Evolutionary conservation across 1,140 invertebrate species (phyloP).

Genomic region (Scaptomyza montana): DNA sequence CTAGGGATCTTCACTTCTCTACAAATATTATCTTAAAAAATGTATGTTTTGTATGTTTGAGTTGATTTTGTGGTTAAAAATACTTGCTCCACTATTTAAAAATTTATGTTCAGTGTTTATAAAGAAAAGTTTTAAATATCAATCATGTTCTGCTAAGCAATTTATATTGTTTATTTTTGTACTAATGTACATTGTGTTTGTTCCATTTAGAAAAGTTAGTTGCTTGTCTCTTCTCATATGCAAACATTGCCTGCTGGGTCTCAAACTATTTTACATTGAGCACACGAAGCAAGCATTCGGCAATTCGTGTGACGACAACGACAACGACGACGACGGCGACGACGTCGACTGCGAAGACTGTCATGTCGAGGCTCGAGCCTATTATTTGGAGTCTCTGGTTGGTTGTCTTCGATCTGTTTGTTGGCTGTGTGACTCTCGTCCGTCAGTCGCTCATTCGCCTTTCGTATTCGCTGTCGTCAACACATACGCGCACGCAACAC

Average conservation of each 20-base stretch:
- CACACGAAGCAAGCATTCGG: conserved; percentile 36
- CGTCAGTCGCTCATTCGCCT: conserved; percentile 51
- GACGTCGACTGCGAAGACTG: conserved; percentile 31
- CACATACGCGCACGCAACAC: conserved; percentile 54
- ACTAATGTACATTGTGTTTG: no score
- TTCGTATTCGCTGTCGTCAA: conserved; percentile 56
- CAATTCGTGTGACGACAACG: conserved; percentile 39
- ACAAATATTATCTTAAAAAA: no score
- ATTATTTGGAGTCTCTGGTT: conserved; percentile 46
- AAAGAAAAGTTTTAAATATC: no score
- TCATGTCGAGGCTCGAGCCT: conserved; percentile 43
- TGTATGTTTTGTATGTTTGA: not conserved
- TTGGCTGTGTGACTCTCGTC: conserved; percentile 45
- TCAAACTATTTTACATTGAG: conserved; percentile 18
- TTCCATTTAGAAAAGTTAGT: no score
- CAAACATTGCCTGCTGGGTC: conserved; percentile 24
- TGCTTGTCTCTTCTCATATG: not conserved
- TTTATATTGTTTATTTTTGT: no score
- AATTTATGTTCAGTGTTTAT: no score
- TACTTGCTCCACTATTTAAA: not conserved
- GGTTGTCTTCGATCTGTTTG: conserved; percentile 44
- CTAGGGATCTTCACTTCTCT: not conserved
- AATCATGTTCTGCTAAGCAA: no score
- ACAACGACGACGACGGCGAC: conserved; percentile 18
- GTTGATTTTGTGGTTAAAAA: not conserved